Evolutionary conservation across 2,113 vertebrate species (phyloP), one percentile per base, ranked within the genome.

Genomic region (Amazona guildingii): DNA sequence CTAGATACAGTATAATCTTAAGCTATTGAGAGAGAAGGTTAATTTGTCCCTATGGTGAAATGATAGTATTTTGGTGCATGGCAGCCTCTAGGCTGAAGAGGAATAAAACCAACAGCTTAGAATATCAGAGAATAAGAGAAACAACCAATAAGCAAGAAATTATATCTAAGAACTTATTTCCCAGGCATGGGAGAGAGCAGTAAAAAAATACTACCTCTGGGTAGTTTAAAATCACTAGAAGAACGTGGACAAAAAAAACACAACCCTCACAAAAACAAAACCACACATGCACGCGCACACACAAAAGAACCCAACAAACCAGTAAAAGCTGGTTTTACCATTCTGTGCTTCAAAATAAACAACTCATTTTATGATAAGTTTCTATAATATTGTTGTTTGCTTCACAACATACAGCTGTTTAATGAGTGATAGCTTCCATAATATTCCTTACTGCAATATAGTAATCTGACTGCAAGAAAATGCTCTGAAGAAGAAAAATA

Each of bases 321-420:
- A 81, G 3, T 9, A 72, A 90, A 91, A 95, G 33, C 48, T 41
- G 2, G 1, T 59, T 94, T 46, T 93, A 90, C n/a, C 39, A 33
- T 95, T 59, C 44, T 62, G 59, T 92, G 52, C 29, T 80, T 93
- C 78, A 95, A 96, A 96, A 91, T 68, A 83, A 78, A 25, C 31
- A 93, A 77, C 24, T 82, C 27, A 79, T 78, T 83, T 77, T 48
- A 86, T 95, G 62, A 96, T 96, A 92, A 96, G 69, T 96, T 97
- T 79, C 86, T 97, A 97, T 96, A 97, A 97, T 97, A 95, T 96
- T 96, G 80, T 29, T 74, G 19, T 54, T 93, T 95, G 14, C 31
- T 95, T 92, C 92, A 94, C 92, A 94, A 95, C 68, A 83, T 89
- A 74, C 59, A 96, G 33, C 82, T 96, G 86, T 83, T 93, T 88